These are phyloP conservation scores for cattle (Bos taurus) DNA, from an alignment of 2,113 vertebrate species.

Conservation along the genomic window DNA sequence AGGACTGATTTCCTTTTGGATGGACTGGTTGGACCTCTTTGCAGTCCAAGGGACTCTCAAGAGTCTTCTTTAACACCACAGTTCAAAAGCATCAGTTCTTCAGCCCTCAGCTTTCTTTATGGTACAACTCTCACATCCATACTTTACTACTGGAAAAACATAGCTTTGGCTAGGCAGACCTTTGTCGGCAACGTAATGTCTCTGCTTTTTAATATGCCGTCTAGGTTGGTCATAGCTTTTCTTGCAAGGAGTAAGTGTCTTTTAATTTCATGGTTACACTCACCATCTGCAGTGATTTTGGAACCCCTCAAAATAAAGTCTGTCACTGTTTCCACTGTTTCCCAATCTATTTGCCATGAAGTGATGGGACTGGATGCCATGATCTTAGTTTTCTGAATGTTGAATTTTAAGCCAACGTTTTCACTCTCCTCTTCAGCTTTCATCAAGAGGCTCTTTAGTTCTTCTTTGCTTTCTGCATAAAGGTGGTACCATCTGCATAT, in stretches of 20 bases:
- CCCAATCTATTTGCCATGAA: background rate
- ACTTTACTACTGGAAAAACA: background rate
- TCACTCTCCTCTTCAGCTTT: background rate
- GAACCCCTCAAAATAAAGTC: background rate
- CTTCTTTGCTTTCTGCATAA: background rate
- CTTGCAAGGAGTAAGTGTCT: background rate
- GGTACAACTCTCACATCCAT: background rate
- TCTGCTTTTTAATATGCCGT: background rate
- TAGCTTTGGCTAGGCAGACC: background rate
- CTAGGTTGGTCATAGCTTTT: background rate
- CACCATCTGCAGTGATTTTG: background rate
- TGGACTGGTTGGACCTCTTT: background rate
- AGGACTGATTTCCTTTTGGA: background rate
- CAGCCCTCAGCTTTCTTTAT: fast-evolving
- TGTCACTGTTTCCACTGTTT: background rate
- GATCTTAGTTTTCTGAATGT: background rate
- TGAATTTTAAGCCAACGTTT: background rate
- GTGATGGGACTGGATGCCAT: background rate
- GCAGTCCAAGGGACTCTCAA: background rate
- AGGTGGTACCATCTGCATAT: background rate
- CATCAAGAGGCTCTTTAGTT: background rate
- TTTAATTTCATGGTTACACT: background rate
- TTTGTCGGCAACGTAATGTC: background rate
- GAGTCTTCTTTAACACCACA: background rate
- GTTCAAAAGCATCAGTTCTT: background rate